Evolutionary conservation across 2,888 invertebrate genomes (phyloP).

Genomic region (Erpobdella octoculata): DNA sequence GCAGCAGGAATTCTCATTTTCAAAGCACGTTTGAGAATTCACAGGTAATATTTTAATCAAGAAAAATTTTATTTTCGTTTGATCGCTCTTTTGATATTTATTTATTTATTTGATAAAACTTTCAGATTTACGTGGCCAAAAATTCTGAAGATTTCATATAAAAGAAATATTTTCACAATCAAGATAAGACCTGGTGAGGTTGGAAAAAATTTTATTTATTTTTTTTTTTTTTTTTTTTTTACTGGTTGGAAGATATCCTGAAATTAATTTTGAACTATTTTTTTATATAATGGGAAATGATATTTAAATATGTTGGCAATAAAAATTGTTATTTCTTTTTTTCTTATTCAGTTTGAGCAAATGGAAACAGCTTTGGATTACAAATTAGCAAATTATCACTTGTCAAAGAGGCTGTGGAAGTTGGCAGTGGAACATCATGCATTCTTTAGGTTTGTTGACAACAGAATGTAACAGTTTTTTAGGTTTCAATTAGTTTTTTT

Average conservation of each 20-base stretch:
- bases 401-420: constrained; percentile 96
- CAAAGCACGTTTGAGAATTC: constrained; percentile 83
- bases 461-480: constrained; percentile 63
- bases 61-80: background rate
- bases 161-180: constrained; percentile 92
- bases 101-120: background rate
- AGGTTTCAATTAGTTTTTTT: background rate
- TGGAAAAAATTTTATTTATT: background rate
- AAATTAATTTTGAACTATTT: background rate
- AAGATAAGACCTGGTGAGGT: constrained; percentile 56
- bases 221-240: background rate
- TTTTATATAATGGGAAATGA: background rate
- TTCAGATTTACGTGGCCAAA: constrained; percentile 93
- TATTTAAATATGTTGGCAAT: background rate
- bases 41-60: constrained; percentile 50
- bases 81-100: background rate
- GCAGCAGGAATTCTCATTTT: constrained; percentile 90
- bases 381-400: constrained; percentile 83
- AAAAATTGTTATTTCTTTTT: background rate
- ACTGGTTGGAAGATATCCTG: background rate
- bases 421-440: constrained; percentile 98
- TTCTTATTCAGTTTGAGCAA: constrained; percentile 66
- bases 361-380: constrained; percentile 93
- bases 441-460: constrained; percentile 72
- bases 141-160: constrained; percentile 95